Evolutionary conservation across 2,888 invertebrate species (phyloP).

Genomic region (Epirrhoe alternata): DNA sequence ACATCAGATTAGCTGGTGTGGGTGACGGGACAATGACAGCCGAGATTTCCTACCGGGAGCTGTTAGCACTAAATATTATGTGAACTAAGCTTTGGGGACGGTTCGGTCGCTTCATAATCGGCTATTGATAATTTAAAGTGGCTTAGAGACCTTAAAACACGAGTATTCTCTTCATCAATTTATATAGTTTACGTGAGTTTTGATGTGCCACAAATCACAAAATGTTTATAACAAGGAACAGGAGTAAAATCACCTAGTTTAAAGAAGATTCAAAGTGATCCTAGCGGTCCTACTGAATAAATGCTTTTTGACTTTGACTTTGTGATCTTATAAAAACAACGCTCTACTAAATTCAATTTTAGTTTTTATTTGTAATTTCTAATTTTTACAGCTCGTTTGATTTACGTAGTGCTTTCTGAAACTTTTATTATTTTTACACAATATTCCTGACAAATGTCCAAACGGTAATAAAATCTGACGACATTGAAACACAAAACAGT

Average conservation of each 20-base stretch:
- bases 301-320: too few species aligned
- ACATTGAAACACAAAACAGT: conserved; percentile 5
- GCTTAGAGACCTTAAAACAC: too few species aligned
- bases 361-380: not conserved
- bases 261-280: too few species aligned
- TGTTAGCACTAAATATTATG: not conserved
- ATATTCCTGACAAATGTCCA: not conserved
- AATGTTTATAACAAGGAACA: too few species aligned
- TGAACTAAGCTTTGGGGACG: too few species aligned
- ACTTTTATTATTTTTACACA: not conserved
- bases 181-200: too few species aligned
- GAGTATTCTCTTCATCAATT: too few species aligned
- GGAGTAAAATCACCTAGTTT: too few species aligned
- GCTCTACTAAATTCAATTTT: not conserved
- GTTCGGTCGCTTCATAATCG: too few species aligned
- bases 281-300: too few species aligned
- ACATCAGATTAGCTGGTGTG: conserved; percentile 68
- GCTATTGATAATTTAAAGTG: too few species aligned
- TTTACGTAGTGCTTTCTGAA: not conserved
- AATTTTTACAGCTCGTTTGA: not conserved
- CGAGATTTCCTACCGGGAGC: conserved; percentile 51
- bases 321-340: not conserved
- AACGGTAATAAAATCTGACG: conserved; percentile 6
- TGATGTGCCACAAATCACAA: too few species aligned
- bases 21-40: conserved; percentile 50